Conservation (phyloP, 2,797 vertebrate species). For the Catharus ustulatus region DNA sequence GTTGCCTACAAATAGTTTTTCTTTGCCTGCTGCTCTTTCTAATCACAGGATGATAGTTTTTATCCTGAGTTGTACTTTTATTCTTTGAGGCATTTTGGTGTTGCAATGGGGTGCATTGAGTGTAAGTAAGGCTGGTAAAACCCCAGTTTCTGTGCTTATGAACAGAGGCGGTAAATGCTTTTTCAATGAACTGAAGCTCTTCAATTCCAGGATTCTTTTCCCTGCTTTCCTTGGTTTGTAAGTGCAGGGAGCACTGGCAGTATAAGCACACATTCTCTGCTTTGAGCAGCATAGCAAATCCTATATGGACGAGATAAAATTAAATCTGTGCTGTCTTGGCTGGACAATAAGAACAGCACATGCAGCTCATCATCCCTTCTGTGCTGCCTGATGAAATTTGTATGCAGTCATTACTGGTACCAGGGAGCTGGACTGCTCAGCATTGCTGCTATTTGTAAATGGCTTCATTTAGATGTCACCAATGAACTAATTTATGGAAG, state of each 20-base stretch:
- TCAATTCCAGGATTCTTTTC: neutral
- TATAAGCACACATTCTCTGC: neutral
- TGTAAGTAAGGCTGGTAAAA: neutral
- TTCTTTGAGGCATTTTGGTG: accelerated
- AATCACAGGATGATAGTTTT: neutral
- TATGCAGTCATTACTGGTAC: neutral
- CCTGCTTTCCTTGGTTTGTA: neutral
- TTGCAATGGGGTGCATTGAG: neutral
- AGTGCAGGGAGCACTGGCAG: neutral
- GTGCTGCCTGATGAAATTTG: neutral
- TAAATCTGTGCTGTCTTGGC: neutral
- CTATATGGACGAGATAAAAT: neutral
- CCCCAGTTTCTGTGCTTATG: neutral
- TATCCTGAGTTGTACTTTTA: neutral
- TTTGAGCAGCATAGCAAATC: neutral
- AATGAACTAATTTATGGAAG: slow-evolving; percentile 47
- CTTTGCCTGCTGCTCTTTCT: neutral
- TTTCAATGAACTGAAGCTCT: neutral
- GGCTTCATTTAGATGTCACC: slow-evolving; percentile 57
- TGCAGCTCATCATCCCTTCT: neutral
- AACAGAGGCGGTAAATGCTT: neutral
- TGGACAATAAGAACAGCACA: neutral
- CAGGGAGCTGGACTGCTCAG: neutral
- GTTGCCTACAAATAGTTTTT: neutral
- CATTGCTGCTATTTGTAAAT: slow-evolving; percentile 41